Evolutionary conservation across 35 echinoderm and acorn worm species (phyloP).

Genomic region (Ophiothrix spiculata): DNA sequence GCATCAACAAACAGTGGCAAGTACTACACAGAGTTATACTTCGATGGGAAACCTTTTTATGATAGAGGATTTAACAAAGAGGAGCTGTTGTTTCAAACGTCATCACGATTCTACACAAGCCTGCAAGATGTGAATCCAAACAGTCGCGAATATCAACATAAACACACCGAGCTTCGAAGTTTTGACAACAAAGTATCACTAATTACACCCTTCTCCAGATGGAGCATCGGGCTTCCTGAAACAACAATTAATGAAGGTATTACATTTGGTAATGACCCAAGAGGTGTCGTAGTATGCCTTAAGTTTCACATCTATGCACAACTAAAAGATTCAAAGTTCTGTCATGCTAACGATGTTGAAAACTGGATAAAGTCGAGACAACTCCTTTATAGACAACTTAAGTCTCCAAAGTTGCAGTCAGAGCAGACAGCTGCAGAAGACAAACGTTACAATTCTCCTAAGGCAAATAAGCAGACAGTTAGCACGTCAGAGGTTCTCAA

Average conservation of each 20-base stretch:
- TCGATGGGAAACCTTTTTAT: slow-evolving; percentile 17
- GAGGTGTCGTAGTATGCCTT: slow-evolving; percentile 9
- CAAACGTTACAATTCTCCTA: too few relatives aligned
- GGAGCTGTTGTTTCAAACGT: background rate
- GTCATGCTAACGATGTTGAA: background rate
- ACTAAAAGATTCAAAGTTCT: background rate
- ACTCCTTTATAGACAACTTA: too few relatives aligned
- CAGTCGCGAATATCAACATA: background rate
- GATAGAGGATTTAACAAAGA: slow-evolving; percentile 23
- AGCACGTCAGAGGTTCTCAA: background rate
- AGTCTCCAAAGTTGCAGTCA: too few relatives aligned
- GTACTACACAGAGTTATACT: slow-evolving; percentile 13
- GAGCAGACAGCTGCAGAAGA: too few relatives aligned
- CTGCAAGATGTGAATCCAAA: background rate
- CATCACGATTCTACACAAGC: slow-evolving; percentile 16
- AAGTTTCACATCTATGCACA: slow-evolving; percentile 21
- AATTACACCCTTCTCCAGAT: slow-evolving; percentile 16
- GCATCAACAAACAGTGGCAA: slow-evolving; percentile 23
- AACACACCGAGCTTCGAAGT: background rate
- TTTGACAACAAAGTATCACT: background rate
- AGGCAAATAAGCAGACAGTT: too few relatives aligned
- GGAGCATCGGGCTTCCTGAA: background rate
- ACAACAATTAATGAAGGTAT: slow-evolving; percentile 18
- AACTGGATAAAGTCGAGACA: background rate
- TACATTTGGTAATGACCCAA: background rate